Evolutionary conservation across 2,113 vertebrate genomes (phyloP).

Genomic region (Sprattus sprattus): DNA sequence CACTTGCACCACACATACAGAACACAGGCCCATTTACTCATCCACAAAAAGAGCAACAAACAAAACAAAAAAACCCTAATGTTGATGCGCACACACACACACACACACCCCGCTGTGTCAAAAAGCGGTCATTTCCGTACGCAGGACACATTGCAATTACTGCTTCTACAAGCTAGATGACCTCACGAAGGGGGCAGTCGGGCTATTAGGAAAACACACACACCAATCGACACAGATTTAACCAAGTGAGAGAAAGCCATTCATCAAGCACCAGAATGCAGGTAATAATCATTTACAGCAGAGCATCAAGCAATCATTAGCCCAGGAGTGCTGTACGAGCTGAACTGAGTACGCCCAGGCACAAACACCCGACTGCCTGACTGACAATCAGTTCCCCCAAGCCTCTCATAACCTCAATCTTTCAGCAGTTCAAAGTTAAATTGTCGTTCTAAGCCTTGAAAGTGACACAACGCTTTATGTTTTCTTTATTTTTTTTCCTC

Average conservation of each 20-base stretch:
- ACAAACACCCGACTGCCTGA: not conserved
- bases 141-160: not conserved
- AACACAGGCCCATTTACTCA: not conserved
- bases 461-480: slow-evolving; percentile 35
- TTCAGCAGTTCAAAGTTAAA: slow-evolving; percentile 62
- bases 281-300: slow-evolving; percentile 16
- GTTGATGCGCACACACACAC: not conserved
- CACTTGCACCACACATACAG: not conserved
- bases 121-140: not conserved
- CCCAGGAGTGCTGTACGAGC: not conserved
- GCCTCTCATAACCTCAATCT: slow-evolving; percentile 65
- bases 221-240: not conserved
- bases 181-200: not conserved
- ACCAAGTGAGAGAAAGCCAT: slow-evolving; percentile 6
- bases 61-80: not conserved
- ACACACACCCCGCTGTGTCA: not conserved
- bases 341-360: not conserved
- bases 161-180: not conserved
- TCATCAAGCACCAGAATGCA: not conserved
- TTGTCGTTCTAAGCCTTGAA: slow-evolving; percentile 43
- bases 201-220: slow-evolving; percentile 14
- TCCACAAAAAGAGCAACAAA: not conserved
- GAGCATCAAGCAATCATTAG: not conserved
- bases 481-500: not conserved
- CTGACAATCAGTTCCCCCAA: slow-evolving; percentile 46